Evolutionary conservation across 2,113 vertebrate genomes (phyloP).

Genomic region (Cygnus atratus): DNA sequence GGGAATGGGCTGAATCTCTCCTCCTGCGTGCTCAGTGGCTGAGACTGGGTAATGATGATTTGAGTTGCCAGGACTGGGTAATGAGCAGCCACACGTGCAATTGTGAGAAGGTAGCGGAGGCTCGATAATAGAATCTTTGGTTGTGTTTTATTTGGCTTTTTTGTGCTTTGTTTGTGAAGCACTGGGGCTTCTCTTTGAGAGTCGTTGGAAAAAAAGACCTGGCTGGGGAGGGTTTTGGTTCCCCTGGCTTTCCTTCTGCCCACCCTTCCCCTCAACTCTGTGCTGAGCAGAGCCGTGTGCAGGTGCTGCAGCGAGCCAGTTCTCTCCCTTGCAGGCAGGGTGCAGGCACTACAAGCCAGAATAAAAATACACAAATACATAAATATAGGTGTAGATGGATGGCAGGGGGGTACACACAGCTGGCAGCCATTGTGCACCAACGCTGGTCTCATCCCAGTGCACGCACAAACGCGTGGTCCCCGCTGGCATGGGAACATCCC

Average conservation of each 20-base stretch:
- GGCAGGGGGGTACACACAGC: neutral
- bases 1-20: neutral
- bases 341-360: neutral
- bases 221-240: neutral
- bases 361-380: neutral
- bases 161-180: neutral
- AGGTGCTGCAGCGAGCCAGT: neutral
- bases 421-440: neutral
- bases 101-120: neutral
- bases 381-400: neutral
- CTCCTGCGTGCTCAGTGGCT: neutral
- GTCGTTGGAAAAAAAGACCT: neutral
- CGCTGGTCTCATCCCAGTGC: neutral
- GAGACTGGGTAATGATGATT: neutral
- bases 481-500: neutral
- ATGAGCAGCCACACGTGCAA: accelerated
- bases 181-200: neutral
- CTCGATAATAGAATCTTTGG: neutral
- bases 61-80: neutral
- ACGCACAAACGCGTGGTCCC: accelerated
- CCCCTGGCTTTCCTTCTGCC: neutral
- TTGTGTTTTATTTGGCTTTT: neutral
- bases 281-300: neutral
- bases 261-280: neutral
- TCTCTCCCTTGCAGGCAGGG: neutral